Evolutionary conservation across 1,140 invertebrate genomes (phyloP).

Genomic region (Leptinotarsa undecemlineata): DNA sequence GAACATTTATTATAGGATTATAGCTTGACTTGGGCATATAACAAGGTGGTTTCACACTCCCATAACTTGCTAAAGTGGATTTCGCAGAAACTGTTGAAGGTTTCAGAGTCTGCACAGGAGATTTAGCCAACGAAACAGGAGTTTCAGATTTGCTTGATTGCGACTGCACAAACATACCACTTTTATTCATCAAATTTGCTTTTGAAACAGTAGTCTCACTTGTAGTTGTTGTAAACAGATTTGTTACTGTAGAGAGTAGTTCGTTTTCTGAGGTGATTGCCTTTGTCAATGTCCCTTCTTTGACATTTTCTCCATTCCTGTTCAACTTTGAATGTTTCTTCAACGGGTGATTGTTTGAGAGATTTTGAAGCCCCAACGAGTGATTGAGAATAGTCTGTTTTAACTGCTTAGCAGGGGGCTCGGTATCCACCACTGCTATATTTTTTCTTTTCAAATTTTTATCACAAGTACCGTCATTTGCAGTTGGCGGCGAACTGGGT

Average conservation of each 20-base stretch:
- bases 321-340: slow-evolving; percentile 50
- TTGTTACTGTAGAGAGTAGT: slow-evolving; percentile 2
- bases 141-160: slow-evolving; percentile 22
- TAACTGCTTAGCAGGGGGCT: slow-evolving; percentile 41
- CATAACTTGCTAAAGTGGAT: not conserved
- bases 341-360: slow-evolving; percentile 54
- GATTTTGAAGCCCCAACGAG: slow-evolving; percentile 53
- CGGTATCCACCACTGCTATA: slow-evolving; percentile 28
- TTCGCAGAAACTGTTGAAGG: slow-evolving; percentile 27
- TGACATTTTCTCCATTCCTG: slow-evolving; percentile 31
- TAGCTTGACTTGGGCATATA: slow-evolving; percentile 43
- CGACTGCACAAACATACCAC: slow-evolving; percentile 7
- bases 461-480: not conserved
- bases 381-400: slow-evolving; percentile 49
- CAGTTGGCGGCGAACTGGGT: not conserved
- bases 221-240: not conserved
- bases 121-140: slow-evolving; percentile 16
- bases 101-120: slow-evolving; percentile 7
- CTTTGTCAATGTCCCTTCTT: slow-evolving; percentile 12
- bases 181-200: slow-evolving; percentile 38
- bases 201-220: slow-evolving; percentile 31
- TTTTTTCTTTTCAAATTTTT: slow-evolving; percentile 37
- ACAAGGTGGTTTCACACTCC: slow-evolving; percentile 35
- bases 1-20: slow-evolving; percentile 43
- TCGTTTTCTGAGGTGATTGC: slow-evolving; percentile 6